Base-by-base conservation (phyloP, 2,888 invertebrate genomes). In the Gnatocerus cornutus region DNA sequence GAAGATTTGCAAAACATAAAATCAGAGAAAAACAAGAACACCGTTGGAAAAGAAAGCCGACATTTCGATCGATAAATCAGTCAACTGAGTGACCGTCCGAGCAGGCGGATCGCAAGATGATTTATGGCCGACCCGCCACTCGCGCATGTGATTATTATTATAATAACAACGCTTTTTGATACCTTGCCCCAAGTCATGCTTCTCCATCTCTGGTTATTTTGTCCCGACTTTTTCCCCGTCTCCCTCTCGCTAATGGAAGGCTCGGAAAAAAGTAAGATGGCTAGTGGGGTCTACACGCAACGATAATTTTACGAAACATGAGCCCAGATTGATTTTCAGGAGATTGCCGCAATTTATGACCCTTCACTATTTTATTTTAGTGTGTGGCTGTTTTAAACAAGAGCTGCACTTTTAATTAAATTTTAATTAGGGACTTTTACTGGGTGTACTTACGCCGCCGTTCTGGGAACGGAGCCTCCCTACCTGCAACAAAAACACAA, bases 71-170 rank as follows among this genome's bases (percentile, higher is more conserved):
- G 82, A 84, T 84, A 84, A 84, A 84, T 84, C 84, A 84, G 84
- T 83, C 84, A 83, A 78, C 75, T 80, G 82, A 82, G 79, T 83
- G 84, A 82, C 83, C 83, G 81, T 78, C 78, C 79, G 77, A 80
- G 77, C 81, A 79, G 83, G 83, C 84, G 83, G 82, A 84, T 81
- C 81, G 81, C 78, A 78, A 79, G 77, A 84, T 84, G 85, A 85
- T 84, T 85, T 84, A 85, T 81, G 72, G 73, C 73, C 78, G 74
- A 79, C 78, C 80, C 80, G 81, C 82, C 83, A 83, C 82, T 84
- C 82, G 82, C 80, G 82, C 83, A 83, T 84, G 82, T 83, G 82
- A 84, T 84, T 83, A 83, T 82, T 84, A 84, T 84, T 82, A 83
- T 84, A 84, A 84, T 82, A 83, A 82, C 80, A 81, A 82, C 80